Evolutionary conservation across 2,113 vertebrate genomes (phyloP), one percentile per base, ranked within the genome.

Genomic region (Zapus hudsonius): DNA sequence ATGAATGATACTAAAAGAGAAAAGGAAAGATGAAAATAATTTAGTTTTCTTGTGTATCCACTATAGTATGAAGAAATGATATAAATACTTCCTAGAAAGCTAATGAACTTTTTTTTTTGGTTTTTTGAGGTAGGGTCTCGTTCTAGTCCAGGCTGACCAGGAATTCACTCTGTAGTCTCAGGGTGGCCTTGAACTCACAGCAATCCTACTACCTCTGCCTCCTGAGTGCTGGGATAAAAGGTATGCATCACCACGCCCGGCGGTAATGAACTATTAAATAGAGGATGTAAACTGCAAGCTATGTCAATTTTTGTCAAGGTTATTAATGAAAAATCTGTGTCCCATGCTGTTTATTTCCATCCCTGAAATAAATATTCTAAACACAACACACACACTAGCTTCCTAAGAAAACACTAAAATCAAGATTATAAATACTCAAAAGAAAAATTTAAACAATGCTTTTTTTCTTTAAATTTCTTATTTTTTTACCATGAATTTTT

Each of bases 381-480:
- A 61, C 19, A 67, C 1, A 36, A 83, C 76, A 83, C 25, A 38
- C 85, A 74, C 73, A 36, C 22, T 55, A 40, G 10, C 2, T 73
- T 84, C 91, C 0, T 55, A 57, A 73, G 33, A 95, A 87, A 87
- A 12, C 72, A 81, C 38, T 92, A 80, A 86, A 88, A 63, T 16
- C 27, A 76, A 7, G 20, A 27, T 85, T 92, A 29, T 2, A 87
- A 93, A 72, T 83, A 59, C 52, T 73, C 80, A 89, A 52, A 84
- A 25, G 16, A 83, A 33, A 52, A 74, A 89, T 69, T 86, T 15
- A 92, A 13, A 72, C 22, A 90, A 67, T 52, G 42, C 25, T 33
- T 44, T 57, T 72, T 33, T 69, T 95, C 38, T 91, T 96, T 93
- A 85, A 87, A 91, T 31, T 94, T 95, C 94, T 40, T 89, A 90